Conservation (phyloP, 2,113 vertebrate species). For the Mionectes macconnelli region DNA sequence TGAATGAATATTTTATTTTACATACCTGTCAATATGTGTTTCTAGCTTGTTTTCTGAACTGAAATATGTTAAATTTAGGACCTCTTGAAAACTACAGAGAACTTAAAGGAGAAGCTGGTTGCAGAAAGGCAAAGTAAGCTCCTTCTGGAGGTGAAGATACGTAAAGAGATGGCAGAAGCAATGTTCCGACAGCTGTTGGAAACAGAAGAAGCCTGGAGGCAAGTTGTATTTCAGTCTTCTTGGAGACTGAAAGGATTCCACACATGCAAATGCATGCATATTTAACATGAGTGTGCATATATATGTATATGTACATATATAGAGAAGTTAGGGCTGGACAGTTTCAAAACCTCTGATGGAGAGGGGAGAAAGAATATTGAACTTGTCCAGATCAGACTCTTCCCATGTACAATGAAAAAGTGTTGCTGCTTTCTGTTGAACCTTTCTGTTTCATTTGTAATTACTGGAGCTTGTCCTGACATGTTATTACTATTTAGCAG, state of each 20-base stretch:
- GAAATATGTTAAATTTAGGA: slow-evolving; percentile 57
- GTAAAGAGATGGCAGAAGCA: slow-evolving; percentile 88
- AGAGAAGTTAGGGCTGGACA: background rate
- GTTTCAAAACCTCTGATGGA: background rate
- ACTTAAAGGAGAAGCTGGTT: slow-evolving; percentile 74
- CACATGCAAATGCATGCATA: background rate
- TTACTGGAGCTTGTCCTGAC: background rate
- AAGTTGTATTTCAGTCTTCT: background rate
- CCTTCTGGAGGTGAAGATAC: slow-evolving; percentile 85
- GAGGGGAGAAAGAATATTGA: background rate
- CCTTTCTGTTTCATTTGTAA: background rate
- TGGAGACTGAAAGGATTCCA: background rate
- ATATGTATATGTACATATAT: background rate
- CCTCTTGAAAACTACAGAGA: slow-evolving; percentile 78
- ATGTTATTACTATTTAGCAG: background rate
- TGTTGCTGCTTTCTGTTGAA: background rate
- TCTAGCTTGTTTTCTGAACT: background rate
- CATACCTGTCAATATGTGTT: background rate
- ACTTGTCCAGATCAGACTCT: background rate
- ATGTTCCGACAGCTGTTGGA: slow-evolving; percentile 85
- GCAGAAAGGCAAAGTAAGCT: slow-evolving; percentile 81
- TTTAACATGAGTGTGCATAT: too few species aligned
- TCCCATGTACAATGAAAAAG: background rate
- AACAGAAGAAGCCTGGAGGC: slow-evolving; percentile 82
- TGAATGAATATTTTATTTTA: background rate